Conservation (phyloP, 1,140 invertebrate species). For the Nebria ingens region DNA sequence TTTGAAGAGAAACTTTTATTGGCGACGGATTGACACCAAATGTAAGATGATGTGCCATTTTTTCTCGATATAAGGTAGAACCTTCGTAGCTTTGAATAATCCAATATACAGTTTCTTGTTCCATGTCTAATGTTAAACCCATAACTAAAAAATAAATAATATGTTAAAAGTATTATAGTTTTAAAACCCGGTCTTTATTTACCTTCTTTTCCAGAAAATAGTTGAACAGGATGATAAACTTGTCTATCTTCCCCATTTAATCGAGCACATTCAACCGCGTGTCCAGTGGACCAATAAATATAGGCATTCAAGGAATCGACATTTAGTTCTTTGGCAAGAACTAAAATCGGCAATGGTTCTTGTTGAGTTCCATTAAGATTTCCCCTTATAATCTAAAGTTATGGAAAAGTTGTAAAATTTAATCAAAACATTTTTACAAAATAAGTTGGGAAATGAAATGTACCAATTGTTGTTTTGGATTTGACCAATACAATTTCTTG, state of each 20-base stretch:
- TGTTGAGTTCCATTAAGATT: constrained; percentile 55
- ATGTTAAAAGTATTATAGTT: not conserved
- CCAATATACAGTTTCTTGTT: constrained; percentile 66
- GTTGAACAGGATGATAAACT: constrained; percentile 59
- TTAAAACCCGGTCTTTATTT: too few species aligned
- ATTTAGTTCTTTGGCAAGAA: constrained; percentile 65
- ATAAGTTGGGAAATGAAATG: not conserved
- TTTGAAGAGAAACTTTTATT: constrained; percentile 32
- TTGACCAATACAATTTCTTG: constrained; percentile 81
- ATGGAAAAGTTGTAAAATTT: not conserved
- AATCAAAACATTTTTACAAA: not conserved
- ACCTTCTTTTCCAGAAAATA: constrained; percentile 70
- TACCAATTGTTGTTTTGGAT: constrained; percentile 69
- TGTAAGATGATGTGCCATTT: constrained; percentile 40
- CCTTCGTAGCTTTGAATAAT: constrained; percentile 63
- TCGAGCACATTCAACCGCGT: constrained; percentile 65
- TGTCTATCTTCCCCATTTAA: constrained; percentile 67
- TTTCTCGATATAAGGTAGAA: constrained; percentile 57
- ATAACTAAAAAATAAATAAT: constrained; percentile 46
- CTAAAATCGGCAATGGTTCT: constrained; percentile 66
- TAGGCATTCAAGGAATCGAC: constrained; percentile 72
- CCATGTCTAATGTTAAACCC: constrained; percentile 69
- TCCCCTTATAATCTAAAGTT: constrained; percentile 50
- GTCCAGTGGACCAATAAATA: constrained; percentile 80
- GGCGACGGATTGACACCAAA: constrained; percentile 18